Evolutionary conservation across 2,797 vertebrate species (phyloP), one percentile per base, ranked within the genome.

Genomic region (Bovichtus variegatus): DNA sequence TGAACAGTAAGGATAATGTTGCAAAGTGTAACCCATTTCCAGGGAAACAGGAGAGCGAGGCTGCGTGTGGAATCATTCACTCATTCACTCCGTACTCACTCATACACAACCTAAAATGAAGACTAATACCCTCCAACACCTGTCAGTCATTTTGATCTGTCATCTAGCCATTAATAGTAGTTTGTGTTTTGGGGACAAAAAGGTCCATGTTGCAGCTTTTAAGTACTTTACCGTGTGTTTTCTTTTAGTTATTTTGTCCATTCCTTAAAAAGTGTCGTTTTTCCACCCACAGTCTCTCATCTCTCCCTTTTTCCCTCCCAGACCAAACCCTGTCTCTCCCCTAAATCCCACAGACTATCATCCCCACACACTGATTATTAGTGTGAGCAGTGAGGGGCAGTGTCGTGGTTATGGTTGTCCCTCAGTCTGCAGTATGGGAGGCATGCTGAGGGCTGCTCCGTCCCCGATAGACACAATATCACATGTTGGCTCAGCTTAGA

Each of bases 391-490:
- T 15, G 61, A 69, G 63, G 59, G 74, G 69, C 74, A 70, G 71
- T 71, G 58, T 51, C 13, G 55, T 13, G 62, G 44, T 63, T 65
- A 44, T 60, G 62, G 49, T 38, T 78, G 82, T 58, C 61, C 19
- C 38, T 76, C 74, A 53, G 67, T 72, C 57, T 69, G 61, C 58
- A 78, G 67, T 38, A 68, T 78, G 68, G 57, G 62, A 81, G 61
- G 63, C 55, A 71, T 83, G 83, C 76, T 63, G 78, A 64, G 46
- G 46, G 79, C 76, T 78, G 44, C 68, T 77, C 47, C 2, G 21
- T 50, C 75, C 58, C 76, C 58, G 36, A 49, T 16, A 65, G 23
- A 59, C 65, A 69, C 6, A 55, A 23, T 64, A 55, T 23, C 43
- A 25, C 47, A 36, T 50, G 64, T 50, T 55, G 76, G 73, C 44